phyloP scores from a whole-genome alignment of 2,113 vertebrate genomes.

The Otolemur garnettii region DNA sequence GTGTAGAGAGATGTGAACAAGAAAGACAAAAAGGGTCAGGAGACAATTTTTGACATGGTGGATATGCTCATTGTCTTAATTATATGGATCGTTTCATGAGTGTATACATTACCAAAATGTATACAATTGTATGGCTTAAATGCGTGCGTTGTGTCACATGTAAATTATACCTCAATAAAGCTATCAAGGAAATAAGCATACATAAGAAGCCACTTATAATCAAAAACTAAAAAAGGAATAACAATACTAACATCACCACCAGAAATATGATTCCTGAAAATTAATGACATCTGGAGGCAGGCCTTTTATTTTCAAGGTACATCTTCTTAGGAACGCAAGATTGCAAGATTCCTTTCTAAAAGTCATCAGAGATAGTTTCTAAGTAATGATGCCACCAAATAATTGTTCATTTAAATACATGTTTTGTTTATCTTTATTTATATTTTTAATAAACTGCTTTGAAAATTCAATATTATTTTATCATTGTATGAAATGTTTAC shows the following conservation, averaged over 20 bases:
- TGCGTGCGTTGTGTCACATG: background rate
- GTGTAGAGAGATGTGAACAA: background rate
- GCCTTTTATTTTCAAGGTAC: background rate
- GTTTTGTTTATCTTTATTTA: background rate
- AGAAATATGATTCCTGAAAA: background rate
- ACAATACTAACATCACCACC: background rate
- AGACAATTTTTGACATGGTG: background rate
- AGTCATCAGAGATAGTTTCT: background rate
- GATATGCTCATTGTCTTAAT: background rate
- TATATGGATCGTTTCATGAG: background rate
- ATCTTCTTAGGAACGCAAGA: background rate
- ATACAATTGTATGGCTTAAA: background rate
- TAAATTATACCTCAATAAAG: background rate
- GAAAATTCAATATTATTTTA: slow-evolving; percentile 8
- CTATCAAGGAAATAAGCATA: background rate
- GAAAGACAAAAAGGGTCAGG: background rate
- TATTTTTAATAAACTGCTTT: background rate
- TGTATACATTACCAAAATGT: background rate
- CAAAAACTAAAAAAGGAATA: background rate
- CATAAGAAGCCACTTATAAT: background rate
- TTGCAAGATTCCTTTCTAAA: background rate
- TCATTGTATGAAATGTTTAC: background rate
- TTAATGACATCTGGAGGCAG: background rate
- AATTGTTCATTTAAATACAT: background rate
- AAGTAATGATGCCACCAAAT: background rate